Conservation (phyloP, 2,888 invertebrate species). For the Meiosimyza decipiens region DNA sequence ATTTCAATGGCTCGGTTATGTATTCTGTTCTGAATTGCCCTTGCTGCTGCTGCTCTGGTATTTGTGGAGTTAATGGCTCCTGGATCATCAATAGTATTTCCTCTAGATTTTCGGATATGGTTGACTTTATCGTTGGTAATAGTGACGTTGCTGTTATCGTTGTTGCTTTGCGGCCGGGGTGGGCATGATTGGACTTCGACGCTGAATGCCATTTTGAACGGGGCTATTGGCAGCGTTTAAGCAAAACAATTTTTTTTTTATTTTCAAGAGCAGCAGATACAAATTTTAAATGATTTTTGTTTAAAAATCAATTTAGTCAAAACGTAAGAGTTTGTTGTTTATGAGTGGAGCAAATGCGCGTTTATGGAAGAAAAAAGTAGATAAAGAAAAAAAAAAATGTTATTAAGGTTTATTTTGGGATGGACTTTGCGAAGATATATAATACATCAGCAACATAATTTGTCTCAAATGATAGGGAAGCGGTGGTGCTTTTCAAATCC, state of each 20-base stretch:
- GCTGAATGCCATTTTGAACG: conserved; percentile 64
- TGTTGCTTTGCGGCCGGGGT: conserved; percentile 56
- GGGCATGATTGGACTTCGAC: conserved; percentile 58
- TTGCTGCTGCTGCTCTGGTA: conserved; percentile 32
- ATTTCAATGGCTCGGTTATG: background rate
- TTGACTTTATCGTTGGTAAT: conserved; percentile 46
- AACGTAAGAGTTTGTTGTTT: conserved; percentile 43
- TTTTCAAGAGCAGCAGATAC: conserved; percentile 9
- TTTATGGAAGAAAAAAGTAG: conserved; percentile 58
- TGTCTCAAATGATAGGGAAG: background rate
- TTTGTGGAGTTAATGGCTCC: conserved; percentile 51
- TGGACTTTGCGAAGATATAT: background rate
- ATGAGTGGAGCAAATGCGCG: conserved; percentile 61
- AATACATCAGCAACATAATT: background rate
- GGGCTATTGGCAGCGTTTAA: conserved; percentile 49
- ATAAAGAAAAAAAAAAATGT: conserved; percentile 59
- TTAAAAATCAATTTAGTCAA: conserved; percentile 15
- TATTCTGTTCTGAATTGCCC: conserved; percentile 6
- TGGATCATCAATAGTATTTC: conserved; percentile 62
- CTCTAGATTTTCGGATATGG: conserved; percentile 54
- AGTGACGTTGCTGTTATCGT: conserved; percentile 43
- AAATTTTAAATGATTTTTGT: background rate
- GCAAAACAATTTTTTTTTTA: conserved; percentile 13
- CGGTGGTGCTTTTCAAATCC: conserved; percentile 13
- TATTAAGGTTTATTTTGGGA: conserved; percentile 50